Base-by-base conservation (phyloP, 1,140 invertebrate genomes). In the Drosophila varians region DNA sequence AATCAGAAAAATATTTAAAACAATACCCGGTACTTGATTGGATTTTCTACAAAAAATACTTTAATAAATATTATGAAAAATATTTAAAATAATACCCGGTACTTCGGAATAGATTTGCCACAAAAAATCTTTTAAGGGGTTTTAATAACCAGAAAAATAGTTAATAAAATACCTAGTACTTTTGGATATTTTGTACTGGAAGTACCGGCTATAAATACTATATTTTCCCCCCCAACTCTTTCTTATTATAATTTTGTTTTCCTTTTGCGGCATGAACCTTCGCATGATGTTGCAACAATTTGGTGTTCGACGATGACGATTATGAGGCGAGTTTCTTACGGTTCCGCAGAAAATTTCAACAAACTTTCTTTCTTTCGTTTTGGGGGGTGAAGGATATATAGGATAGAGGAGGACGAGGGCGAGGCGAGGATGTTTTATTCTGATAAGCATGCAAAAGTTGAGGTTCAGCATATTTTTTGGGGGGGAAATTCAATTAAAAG, bases 251-350 rank as follows among this genome's bases (percentile, higher is more conserved):
- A 60, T 64, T 14, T 34, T 42, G n/a, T 43, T 14, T 34, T 14
- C 18, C 21, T 5, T 36, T 51, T 70, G 45, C 61, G 61, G 31
- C n/a, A n/a, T 70, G 31, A 42, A 36, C 71, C 73, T n/a, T 16
- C 74, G 42, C 65, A 84, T 84, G 79, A 84, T 78, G 75, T 84
- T 84, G 80, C 79, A 84, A 84, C 84, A 84, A 84, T 75, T 18
- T 19, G 6, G 61, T 53, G 79, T 73, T 68, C 51, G 49, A 79
- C 65, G 54, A 76, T 60, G 79, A 71, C 79, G 79, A 80, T 80
- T 82, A 80, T 76, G 69, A 47, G 65, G 61, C 75, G 60, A n/a
- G n/a, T n/a, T n/a, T n/a, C n/a, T n/a, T n/a, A n/a, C n/a, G n/a
- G n/a, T n/a, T n/a, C n/a, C n/a, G n/a, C n/a, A n/a, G n/a, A n/a